Conservation (phyloP, 2,888 invertebrate species). For the Drosophila quasianomalipes region DNA sequence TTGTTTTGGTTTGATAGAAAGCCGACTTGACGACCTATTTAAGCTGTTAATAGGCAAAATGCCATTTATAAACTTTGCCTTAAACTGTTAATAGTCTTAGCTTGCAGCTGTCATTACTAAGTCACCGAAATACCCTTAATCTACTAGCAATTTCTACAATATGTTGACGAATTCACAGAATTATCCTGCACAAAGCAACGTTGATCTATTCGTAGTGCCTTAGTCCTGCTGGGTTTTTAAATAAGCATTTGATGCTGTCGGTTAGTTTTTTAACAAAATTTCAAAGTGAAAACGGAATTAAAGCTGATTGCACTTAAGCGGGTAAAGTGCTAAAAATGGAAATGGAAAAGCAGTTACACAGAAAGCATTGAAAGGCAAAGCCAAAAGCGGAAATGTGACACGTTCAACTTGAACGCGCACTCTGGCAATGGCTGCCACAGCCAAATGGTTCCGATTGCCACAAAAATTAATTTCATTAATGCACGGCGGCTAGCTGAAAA, state of each 20-base stretch:
- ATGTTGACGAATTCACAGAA: not conserved
- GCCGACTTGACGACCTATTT: not conserved
- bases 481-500: slow-evolving; percentile 58
- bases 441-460: slow-evolving; percentile 69
- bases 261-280: slow-evolving; percentile 6
- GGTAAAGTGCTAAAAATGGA: slow-evolving; percentile 57
- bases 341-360: slow-evolving; percentile 28
- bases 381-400: slow-evolving; percentile 72
- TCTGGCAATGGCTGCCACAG: slow-evolving; percentile 27
- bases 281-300: slow-evolving; percentile 57
- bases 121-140: not conserved
- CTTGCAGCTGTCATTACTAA: not conserved
- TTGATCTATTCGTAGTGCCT: not conserved
- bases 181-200: not conserved
- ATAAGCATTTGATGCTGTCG: slow-evolving; percentile 5
- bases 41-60: not conserved
- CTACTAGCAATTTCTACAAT: not conserved
- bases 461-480: slow-evolving; percentile 81
- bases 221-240: not conserved
- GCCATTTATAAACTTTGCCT: not conserved
- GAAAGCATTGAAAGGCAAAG: slow-evolving; percentile 25
- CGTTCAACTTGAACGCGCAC: slow-evolving; percentile 57
- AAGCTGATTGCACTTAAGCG: slow-evolving; percentile 57
- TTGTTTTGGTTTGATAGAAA: not conserved
- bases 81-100: not conserved